Evolutionary conservation across 1,140 invertebrate genomes (phyloP).

Genomic region (Ptiloglossa arizonensis): DNA sequence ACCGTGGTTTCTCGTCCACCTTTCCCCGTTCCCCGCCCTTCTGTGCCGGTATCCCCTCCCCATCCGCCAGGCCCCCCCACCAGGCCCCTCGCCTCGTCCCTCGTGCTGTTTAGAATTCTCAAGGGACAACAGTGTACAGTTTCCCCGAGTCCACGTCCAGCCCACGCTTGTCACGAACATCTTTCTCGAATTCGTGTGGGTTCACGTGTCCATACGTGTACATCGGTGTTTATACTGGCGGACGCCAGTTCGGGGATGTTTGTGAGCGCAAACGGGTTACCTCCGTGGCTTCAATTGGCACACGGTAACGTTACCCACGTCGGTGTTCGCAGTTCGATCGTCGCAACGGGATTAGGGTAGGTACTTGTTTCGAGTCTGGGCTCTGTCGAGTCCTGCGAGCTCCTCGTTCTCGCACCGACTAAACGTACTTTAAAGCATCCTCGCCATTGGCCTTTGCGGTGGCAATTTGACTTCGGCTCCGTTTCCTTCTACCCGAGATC

Average conservation of each 20-base stretch:
- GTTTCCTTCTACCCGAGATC: background rate
- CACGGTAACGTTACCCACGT: background rate
- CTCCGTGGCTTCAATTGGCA: background rate
- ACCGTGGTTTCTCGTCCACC: conserved; percentile 49
- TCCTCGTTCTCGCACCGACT: too few relatives aligned
- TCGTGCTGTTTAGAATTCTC: conserved; percentile 39
- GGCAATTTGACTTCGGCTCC: too few relatives aligned
- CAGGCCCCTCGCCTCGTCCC: background rate
- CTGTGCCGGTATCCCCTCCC: background rate
- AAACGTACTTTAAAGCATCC: background rate
- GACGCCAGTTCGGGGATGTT: conserved; percentile 15
- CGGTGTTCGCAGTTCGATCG: background rate
- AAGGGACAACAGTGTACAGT: conserved; percentile 24
- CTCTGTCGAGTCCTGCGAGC: background rate
- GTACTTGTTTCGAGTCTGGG: background rate
- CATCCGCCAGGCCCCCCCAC: background rate
- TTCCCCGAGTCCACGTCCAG: conserved; percentile 38
- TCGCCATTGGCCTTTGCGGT: background rate
- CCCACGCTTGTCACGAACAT: conserved; percentile 15
- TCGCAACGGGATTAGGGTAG: conserved; percentile 3
- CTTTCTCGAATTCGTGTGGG: conserved; percentile 19
- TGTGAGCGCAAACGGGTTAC: conserved; percentile 3
- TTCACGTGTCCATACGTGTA: background rate
- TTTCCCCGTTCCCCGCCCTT: background rate
- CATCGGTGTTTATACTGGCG: background rate